A percentile compares a stretch with the other conserved stretches of the same genome.
Evolutionary conservation across 2,113 vertebrate species (phyloP).

Genomic region (Psammodynastes pulverulentus): DNA sequence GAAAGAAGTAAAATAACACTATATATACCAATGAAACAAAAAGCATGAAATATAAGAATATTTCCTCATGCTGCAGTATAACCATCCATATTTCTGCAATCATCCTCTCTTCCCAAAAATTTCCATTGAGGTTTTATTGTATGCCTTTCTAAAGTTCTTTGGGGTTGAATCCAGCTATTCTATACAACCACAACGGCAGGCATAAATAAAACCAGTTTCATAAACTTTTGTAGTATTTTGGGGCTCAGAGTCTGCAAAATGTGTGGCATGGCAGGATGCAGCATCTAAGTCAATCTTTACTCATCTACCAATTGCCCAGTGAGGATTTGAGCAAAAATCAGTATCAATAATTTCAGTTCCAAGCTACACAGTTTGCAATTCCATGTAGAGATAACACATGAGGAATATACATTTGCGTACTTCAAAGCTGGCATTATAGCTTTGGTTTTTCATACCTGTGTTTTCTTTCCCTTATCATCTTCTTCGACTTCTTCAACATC

Average conservation of each 20-base stretch:
- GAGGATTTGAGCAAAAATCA: neutral
- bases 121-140: neutral
- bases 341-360: neutral
- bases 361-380: neutral
- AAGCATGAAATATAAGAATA: neutral
- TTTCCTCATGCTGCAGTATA: neutral
- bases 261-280: neutral
- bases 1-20: neutral
- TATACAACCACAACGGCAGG: neutral
- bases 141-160: neutral
- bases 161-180: neutral
- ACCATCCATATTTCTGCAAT: neutral
- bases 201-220: neutral
- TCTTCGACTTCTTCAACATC: slow-evolving; percentile 74
- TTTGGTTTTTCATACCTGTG: slow-evolving; percentile 63
- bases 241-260: neutral
- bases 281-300: neutral
- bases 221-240: neutral
- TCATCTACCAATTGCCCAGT: neutral
- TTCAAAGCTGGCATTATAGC: neutral
- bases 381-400: neutral
- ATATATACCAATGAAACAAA: neutral
- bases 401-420: neutral
- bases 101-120: neutral
- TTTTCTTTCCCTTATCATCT: slow-evolving; percentile 74